Conservation (phyloP, 2,113 vertebrate species). For the Saccopteryx leptura region DNA sequence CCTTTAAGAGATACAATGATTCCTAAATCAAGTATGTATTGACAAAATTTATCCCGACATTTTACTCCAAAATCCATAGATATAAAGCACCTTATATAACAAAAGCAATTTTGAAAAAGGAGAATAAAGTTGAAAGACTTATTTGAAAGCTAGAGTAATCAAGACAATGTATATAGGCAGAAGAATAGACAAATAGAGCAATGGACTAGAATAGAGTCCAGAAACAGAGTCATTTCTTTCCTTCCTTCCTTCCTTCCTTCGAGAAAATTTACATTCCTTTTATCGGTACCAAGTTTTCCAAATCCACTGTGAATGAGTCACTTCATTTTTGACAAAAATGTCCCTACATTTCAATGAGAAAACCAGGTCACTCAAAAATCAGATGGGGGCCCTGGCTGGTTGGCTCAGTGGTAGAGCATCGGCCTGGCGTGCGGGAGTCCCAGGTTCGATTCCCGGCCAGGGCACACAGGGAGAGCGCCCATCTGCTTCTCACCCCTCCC, state of each 20-base stretch:
- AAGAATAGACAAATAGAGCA: not conserved
- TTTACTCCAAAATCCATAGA: not conserved
- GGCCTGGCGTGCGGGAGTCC: no score
- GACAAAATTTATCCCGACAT: not conserved
- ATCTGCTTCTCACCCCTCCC: no score
- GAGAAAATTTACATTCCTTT: not conserved
- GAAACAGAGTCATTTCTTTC: not conserved
- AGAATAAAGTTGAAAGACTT: conserved; percentile 1
- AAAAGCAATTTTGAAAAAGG: not conserved
- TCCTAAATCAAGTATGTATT: not conserved
- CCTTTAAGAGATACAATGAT: not conserved
- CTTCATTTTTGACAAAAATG: not conserved
- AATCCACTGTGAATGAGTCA: not conserved
- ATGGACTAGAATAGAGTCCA: not conserved
- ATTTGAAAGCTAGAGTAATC: conserved; percentile 20
- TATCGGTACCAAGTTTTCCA: not conserved
- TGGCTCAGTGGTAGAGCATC: no score
- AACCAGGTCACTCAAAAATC: not conserved
- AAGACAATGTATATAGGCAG: not conserved
- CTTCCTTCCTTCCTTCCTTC: not conserved
- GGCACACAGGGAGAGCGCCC: no score
- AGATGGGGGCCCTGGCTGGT: no score
- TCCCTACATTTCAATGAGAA: not conserved
- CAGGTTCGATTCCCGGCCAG: no score
- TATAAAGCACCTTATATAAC: not conserved